Evolutionary conservation across 1,140 invertebrate species (phyloP).

Genomic region (Zeugodacus cucurbitae): DNA sequence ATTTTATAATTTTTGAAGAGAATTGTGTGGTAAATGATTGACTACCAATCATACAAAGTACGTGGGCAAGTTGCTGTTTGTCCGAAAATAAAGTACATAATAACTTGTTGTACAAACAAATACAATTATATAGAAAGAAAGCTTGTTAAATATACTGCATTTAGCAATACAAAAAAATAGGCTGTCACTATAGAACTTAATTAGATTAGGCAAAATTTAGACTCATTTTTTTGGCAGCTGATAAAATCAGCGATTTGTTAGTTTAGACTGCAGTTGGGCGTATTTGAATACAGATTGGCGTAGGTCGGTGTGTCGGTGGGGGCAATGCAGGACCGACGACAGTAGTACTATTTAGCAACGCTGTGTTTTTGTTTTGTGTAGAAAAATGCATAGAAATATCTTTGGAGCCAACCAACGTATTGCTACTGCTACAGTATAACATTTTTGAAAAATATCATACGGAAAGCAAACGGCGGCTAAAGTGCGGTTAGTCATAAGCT

Average conservation of each 20-base stretch:
- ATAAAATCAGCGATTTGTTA: neutral
- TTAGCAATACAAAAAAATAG: no score
- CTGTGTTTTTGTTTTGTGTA: neutral
- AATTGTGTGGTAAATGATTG: neutral
- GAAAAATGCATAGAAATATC: constrained; percentile 13
- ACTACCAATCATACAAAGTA: neutral
- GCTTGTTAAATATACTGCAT: no score
- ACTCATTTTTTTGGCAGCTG: neutral
- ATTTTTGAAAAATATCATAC: neutral
- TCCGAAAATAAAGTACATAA: neutral
- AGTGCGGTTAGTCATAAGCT: neutral
- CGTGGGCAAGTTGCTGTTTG: no score
- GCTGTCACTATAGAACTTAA: constrained; percentile 1
- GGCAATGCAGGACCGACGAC: neutral
- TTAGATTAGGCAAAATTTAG: neutral
- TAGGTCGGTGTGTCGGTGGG: neutral
- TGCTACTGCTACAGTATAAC: neutral
- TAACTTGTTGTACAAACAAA: neutral
- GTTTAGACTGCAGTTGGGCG: neutral
- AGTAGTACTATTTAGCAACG: neutral
- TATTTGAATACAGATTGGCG: neutral
- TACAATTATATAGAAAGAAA: neutral
- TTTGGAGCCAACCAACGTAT: neutral
- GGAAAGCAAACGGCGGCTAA: neutral
- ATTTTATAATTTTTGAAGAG: neutral